A percentile compares a stretch with the other conserved stretches of the same genome.
phyloP scores from a whole-genome alignment of 1,140 invertebrate genomes.

The Platyscapa corneri region DNA sequence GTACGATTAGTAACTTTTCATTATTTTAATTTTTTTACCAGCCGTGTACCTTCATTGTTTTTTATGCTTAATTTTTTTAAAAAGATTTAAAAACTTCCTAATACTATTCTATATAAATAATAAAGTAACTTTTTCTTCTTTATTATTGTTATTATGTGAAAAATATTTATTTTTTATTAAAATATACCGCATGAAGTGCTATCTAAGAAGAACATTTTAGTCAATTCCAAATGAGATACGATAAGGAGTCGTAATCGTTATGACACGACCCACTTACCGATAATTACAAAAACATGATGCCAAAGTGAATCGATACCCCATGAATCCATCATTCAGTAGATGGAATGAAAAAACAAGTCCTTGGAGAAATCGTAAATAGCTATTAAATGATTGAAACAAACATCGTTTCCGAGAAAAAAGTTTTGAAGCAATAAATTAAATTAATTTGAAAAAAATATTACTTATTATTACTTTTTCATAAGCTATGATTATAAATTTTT shows the following conservation, averaged over 20 bases:
- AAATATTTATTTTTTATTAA: slow-evolving; percentile 21
- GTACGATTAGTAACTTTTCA: neutral
- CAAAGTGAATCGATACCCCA: slow-evolving; percentile 34
- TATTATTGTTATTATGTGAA: neutral
- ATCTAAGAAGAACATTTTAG: slow-evolving; percentile 55
- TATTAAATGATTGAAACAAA: neutral
- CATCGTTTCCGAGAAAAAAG: neutral
- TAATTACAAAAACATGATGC: slow-evolving; percentile 25
- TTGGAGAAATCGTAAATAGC: neutral
- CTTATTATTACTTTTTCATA: slow-evolving; percentile 11
- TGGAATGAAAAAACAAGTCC: neutral
- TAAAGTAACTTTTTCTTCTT: neutral
- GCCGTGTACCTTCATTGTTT: neutral
- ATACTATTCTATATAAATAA: neutral
- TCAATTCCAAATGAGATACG: slow-evolving; percentile 65
- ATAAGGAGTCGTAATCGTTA: slow-evolving; percentile 55
- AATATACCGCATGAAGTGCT: neutral
- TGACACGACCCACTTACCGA: neutral
- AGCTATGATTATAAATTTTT: too few relatives aligned
- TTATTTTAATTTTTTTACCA: neutral
- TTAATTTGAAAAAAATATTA: neutral
- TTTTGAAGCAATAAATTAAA: neutral
- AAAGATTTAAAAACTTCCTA: neutral
- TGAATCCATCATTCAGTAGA: neutral
- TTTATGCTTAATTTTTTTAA: neutral